Evolutionary conservation across 2,888 invertebrate species (phyloP).

Genomic region (Chironomus tentans): DNA sequence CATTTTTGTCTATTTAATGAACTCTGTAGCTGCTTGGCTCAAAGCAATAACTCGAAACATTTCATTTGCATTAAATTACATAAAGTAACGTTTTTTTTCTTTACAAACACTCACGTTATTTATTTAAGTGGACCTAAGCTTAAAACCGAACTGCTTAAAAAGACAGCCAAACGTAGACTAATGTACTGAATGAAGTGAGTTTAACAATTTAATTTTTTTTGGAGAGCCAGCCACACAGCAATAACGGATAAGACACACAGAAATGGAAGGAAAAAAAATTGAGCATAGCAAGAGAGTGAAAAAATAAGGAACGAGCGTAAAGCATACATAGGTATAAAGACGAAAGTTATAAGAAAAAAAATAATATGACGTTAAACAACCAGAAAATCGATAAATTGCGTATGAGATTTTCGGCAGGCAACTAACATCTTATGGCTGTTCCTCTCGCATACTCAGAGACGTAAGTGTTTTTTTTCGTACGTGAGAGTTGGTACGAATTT

Average conservation of each 20-base stretch:
- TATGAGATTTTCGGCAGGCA: background rate
- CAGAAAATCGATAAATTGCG: conserved; percentile 24
- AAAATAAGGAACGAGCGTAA: background rate
- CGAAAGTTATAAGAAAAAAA: background rate
- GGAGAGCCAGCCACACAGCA: background rate
- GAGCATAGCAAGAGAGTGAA: background rate
- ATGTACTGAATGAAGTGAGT: background rate
- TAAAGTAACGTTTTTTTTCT: background rate
- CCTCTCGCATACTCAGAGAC: too few relatives aligned
- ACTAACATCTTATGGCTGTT: too few relatives aligned
- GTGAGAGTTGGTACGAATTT: too few relatives aligned
- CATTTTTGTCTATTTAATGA: background rate
- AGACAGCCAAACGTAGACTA: conserved; percentile 20
- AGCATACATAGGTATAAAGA: background rate
- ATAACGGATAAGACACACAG: background rate
- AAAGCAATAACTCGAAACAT: background rate
- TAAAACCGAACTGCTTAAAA: conserved; percentile 7
- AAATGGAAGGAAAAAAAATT: too few relatives aligned
- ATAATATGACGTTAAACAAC: background rate
- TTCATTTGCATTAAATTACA: conserved; percentile 14
- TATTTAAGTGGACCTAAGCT: background rate
- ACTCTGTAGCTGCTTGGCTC: background rate
- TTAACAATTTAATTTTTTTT: background rate
- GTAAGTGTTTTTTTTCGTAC: too few relatives aligned
- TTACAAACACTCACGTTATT: conserved; percentile 19